These are phyloP conservation scores for Stigmatopora nigra DNA, from an alignment of 2,113 vertebrate genomes.

Conservation along the genomic window DNA sequence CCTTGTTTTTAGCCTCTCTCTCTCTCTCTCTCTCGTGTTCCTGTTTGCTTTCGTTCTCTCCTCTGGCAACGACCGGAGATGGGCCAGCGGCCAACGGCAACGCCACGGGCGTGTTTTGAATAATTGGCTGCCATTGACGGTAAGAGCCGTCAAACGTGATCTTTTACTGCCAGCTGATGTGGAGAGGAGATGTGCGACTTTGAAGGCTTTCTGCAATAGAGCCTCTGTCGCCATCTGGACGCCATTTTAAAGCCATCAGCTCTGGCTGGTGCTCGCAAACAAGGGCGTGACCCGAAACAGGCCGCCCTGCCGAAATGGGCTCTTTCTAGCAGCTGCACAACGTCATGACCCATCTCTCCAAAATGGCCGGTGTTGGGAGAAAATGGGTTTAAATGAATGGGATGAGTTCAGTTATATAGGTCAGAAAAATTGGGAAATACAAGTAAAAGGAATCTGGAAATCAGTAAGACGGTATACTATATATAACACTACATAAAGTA, in stretches of 20 bases:
- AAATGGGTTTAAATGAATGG: neutral
- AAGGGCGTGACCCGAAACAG: constrained; percentile 66
- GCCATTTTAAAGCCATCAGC: constrained; percentile 73
- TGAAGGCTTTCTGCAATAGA: constrained; percentile 58
- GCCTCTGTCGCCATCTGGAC: constrained; percentile 68
- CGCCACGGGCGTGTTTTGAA: constrained; percentile 19
- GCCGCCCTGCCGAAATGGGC: constrained; percentile 56
- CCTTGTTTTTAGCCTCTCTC: constrained; percentile 6
- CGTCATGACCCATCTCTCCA: constrained; percentile 33
- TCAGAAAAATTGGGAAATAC: too few species aligned
- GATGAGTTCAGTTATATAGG: constrained; percentile 11
- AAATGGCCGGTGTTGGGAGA: constrained; percentile 39
- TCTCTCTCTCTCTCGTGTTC: constrained; percentile 14
- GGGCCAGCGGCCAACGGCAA: constrained; percentile 61
- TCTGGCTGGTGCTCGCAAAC: constrained; percentile 62
- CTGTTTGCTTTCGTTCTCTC: constrained; percentile 25
- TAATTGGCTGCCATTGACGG: too few species aligned
- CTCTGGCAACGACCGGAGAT: constrained; percentile 39
- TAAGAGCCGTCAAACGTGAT: too few species aligned
- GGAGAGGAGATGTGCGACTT: constrained; percentile 40
- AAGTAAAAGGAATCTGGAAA: neutral
- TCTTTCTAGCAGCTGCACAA: constrained; percentile 58
- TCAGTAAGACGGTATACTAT: too few species aligned
- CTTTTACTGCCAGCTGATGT: too few species aligned
- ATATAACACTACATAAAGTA: too few species aligned